Percentiles rank a stretch among this genome's conserved stretches.
Evolutionary conservation across 2,888 invertebrate genomes (phyloP).

Genomic region (Platypus cylindrus): DNA sequence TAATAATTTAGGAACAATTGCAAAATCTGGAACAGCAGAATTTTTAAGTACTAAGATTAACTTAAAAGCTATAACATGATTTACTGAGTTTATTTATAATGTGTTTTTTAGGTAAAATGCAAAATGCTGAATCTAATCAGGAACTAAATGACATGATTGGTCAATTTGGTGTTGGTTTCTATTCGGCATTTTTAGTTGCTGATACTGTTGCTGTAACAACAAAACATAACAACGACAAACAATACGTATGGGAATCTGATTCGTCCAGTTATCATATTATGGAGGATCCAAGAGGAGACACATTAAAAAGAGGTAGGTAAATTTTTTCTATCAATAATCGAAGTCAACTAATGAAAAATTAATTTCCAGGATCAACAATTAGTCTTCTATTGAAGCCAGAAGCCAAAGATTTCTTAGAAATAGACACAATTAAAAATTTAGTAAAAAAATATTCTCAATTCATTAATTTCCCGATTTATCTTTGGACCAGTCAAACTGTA

Average conservation of each 20-base stretch:
- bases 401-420: constrained; percentile 89
- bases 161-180: constrained; percentile 99
- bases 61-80: no score
- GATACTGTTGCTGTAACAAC: constrained; percentile 92
- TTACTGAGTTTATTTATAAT: constrained; percentile 42
- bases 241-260: constrained; percentile 98
- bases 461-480: constrained; percentile 96
- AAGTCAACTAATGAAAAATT: neutral
- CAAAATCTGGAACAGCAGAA: constrained; percentile 17
- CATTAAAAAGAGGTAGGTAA: constrained; percentile 66
- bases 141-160: constrained; percentile 97
- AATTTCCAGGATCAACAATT: constrained; percentile 30
- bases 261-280: constrained; percentile 78
- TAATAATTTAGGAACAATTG: constrained; percentile 69
- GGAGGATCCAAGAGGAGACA: constrained; percentile 88
- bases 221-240: constrained; percentile 86
- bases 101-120: constrained; percentile 55
- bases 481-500: constrained; percentile 71
- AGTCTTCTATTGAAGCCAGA: constrained; percentile 92
- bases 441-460: constrained; percentile 99
- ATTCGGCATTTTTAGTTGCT: constrained; percentile 92
- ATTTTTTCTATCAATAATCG: neutral
- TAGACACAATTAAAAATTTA: constrained; percentile 76
- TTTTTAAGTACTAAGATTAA: constrained; percentile 15
- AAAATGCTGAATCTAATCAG: constrained; percentile 49